Conservation (phyloP, 1,140 invertebrate species). For the Drosophila sechellia region DNA sequence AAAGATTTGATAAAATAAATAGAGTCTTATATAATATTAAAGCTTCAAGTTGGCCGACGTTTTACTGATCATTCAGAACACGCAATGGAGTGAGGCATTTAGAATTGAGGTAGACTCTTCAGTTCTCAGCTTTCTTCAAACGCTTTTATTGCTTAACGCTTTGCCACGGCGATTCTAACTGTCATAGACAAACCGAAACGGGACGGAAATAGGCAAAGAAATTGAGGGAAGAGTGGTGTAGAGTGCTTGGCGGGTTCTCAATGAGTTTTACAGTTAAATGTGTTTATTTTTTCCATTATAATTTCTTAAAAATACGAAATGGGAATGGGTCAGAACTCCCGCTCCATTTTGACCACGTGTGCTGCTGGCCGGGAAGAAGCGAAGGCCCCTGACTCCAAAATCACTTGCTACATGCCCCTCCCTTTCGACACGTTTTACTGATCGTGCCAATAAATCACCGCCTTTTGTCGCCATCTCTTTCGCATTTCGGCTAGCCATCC, state of each 20-base stretch:
- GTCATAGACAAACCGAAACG: conserved; percentile 19
- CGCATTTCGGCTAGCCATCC: conserved; percentile 9
- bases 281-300: conserved; percentile 45
- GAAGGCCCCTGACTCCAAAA: neutral
- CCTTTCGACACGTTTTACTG: conserved; percentile 55
- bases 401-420: conserved; percentile 28
- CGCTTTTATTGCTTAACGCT: conserved; percentile 36
- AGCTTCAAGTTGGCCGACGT: neutral
- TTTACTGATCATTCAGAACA: neutral
- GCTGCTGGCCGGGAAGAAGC: neutral
- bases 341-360: conserved; percentile 44
- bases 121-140: conserved; percentile 20
- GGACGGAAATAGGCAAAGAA: conserved; percentile 25
- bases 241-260: conserved; percentile 50
- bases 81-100: neutral
- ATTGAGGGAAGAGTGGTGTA: conserved; percentile 41
- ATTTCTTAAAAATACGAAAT: conserved; percentile 13
- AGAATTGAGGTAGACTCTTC: conserved; percentile 6
- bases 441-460: conserved; percentile 60
- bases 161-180: conserved; percentile 35
- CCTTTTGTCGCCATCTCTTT: conserved; percentile 32
- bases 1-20: too few relatives aligned
- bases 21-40: too few relatives aligned
- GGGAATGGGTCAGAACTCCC: conserved; percentile 41
- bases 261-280: conserved; percentile 62